phyloP scores from a whole-genome alignment of 2,888 invertebrate species.

The Nomada lathburiana region DNA sequence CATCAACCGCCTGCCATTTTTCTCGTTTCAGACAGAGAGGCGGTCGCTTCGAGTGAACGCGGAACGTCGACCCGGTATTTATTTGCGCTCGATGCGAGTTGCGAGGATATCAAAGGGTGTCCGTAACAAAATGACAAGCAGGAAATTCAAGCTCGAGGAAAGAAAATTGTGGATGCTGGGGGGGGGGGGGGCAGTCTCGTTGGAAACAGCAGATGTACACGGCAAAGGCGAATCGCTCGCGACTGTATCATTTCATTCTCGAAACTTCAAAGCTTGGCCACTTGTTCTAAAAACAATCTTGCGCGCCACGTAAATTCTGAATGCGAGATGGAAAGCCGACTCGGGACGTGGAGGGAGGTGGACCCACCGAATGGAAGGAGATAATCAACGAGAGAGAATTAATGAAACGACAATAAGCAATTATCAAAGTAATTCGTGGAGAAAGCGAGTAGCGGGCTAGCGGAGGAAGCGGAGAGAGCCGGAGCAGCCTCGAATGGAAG shows the following conservation, averaged over 20 bases:
- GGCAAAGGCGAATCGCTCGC: too few relatives aligned
- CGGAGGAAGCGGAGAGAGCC: neutral
- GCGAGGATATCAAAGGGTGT: neutral
- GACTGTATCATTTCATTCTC: neutral
- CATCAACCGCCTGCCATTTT: conserved; percentile 17
- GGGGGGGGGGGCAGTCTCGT: too few relatives aligned
- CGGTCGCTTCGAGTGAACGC: neutral
- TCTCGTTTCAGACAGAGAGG: neutral
- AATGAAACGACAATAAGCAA: conserved; percentile 51
- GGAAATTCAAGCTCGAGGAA: neutral
- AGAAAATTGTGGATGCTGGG: too few relatives aligned
- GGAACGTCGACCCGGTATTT: neutral
- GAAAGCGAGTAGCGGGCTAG: neutral
- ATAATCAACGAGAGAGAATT: conserved; percentile 40
- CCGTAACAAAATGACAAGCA: neutral
- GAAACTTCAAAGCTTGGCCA: neutral
- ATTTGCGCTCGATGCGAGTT: neutral
- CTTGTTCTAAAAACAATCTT: neutral
- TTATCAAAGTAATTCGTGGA: conserved; percentile 43
- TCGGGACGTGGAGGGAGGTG: too few relatives aligned
- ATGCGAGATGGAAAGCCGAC: too few relatives aligned
- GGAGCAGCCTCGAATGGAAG: neutral
- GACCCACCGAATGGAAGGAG: neutral
- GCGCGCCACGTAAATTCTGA: neutral
- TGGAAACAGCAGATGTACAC: too few relatives aligned